Conservation (phyloP, 2,888 invertebrate genomes). For the Melanargia galathea region DNA sequence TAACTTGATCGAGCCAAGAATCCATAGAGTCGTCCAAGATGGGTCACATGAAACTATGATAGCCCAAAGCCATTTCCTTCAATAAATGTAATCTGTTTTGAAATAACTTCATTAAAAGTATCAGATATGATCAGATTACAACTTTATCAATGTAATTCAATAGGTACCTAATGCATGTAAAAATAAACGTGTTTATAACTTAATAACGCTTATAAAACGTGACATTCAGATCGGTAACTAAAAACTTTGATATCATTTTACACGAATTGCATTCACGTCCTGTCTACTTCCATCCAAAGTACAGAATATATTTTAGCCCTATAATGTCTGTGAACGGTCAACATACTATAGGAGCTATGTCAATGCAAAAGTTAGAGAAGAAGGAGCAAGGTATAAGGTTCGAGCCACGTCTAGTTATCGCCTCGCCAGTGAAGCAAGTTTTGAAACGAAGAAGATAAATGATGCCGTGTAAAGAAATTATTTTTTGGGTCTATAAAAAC, state of each 20-base stretch:
- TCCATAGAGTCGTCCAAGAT: not conserved
- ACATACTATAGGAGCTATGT: too few species aligned
- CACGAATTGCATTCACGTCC: not conserved
- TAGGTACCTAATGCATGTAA: not conserved
- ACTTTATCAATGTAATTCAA: slow-evolving; percentile 18
- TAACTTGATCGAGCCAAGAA: not conserved
- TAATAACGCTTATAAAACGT: slow-evolving; percentile 12
- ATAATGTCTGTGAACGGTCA: too few species aligned
- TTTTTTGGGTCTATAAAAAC: too few species aligned
- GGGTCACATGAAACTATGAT: not conserved
- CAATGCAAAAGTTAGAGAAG: too few species aligned
- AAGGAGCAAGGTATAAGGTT: too few species aligned
- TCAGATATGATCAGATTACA: slow-evolving; percentile 3
- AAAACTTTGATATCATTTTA: slow-evolving; percentile 3
- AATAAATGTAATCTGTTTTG: slow-evolving; percentile 4
- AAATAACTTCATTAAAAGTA: slow-evolving; percentile 13
- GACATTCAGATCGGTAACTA: not conserved
- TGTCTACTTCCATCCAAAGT: not conserved
- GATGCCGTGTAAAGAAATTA: too few species aligned
- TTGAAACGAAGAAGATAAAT: too few species aligned
- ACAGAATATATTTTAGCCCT: too few species aligned
- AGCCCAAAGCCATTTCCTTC: not conserved
- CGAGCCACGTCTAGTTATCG: too few species aligned
- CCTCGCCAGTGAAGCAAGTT: too few species aligned
- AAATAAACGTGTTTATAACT: slow-evolving; percentile 20